phyloP scores from a whole-genome alignment of 2,113 vertebrate species.

The Tautogolabrus adspersus region DNA sequence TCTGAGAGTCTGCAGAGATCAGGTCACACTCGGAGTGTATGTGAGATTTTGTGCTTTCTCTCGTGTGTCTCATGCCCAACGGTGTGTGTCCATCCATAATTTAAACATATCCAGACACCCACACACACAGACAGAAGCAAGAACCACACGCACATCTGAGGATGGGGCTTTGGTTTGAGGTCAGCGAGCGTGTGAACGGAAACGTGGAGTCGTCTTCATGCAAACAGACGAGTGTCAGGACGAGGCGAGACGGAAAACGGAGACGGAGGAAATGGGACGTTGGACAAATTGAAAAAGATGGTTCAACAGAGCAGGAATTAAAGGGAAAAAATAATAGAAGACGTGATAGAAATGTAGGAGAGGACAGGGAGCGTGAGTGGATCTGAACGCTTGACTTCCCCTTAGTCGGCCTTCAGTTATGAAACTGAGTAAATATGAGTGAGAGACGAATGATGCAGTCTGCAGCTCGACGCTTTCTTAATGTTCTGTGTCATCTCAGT shows the following conservation, averaged over 20 bases:
- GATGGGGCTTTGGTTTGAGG: neutral
- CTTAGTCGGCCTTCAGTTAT: neutral
- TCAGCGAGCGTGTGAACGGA: conserved; percentile 45
- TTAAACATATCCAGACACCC: conserved; percentile 5
- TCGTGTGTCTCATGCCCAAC: conserved; percentile 32
- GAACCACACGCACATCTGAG: neutral
- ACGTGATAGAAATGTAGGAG: neutral
- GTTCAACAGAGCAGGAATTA: neutral
- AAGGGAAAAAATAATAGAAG: neutral
- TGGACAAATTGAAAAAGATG: conserved; percentile 2
- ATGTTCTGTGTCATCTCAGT: conserved; percentile 18
- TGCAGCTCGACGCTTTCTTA: conserved; percentile 17
- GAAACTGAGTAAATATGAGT: conserved; percentile 39
- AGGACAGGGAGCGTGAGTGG: neutral
- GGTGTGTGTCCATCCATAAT: conserved; percentile 44
- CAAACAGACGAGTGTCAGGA: conserved; percentile 8
- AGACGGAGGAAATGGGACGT: conserved; percentile 10
- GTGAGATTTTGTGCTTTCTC: conserved; percentile 22
- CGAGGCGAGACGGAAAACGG: too few relatives aligned
- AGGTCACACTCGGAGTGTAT: neutral
- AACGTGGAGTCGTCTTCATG: conserved; percentile 13
- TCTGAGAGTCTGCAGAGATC: conserved; percentile 21
- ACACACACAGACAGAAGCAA: neutral
- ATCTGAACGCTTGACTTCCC: conserved; percentile 1
- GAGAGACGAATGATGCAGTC: conserved; percentile 14